phyloP scores from a whole-genome alignment of 2,797 vertebrate genomes.

The Emydoidea blandingii region DNA sequence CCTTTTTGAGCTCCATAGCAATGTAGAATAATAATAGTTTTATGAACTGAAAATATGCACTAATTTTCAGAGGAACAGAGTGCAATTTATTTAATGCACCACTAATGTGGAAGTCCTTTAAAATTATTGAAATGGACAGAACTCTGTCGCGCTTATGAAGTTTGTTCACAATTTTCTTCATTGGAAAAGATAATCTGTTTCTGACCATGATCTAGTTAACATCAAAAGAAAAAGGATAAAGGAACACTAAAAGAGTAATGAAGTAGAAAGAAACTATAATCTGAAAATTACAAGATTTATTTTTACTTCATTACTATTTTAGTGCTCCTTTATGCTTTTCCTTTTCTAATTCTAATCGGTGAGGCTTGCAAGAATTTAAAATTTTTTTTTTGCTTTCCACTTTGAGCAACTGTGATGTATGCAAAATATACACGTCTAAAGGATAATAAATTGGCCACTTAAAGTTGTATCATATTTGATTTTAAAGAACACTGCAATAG shows the following conservation, averaged over 20 bases:
- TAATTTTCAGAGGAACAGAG: background rate
- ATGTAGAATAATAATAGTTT: background rate
- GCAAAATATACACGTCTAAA: background rate
- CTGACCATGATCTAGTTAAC: background rate
- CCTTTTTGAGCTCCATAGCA: background rate
- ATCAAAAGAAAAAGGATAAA: constrained; percentile 1
- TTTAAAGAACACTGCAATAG: constrained; percentile 24
- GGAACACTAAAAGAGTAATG: constrained; percentile 23
- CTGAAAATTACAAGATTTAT: background rate
- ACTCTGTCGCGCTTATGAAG: background rate
- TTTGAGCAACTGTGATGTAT: background rate
- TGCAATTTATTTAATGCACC: background rate
- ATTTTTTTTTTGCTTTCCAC: background rate
- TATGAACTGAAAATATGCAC: background rate
- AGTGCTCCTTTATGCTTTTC: background rate
- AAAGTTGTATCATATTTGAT: constrained; percentile 1
- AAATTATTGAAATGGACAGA: background rate
- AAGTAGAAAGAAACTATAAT: background rate
- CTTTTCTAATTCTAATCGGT: background rate
- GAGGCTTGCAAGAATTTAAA: background rate
- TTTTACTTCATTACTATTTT: background rate
- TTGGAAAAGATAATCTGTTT: background rate
- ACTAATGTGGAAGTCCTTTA: background rate
- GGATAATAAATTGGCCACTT: background rate
- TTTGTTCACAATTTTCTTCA: background rate